Percentiles rank a stretch among this genome's conserved stretches.
These are phyloP conservation scores for Zaprionus africanus DNA, from an alignment of 1,140 invertebrate genomes.

Conservation along the genomic window DNA sequence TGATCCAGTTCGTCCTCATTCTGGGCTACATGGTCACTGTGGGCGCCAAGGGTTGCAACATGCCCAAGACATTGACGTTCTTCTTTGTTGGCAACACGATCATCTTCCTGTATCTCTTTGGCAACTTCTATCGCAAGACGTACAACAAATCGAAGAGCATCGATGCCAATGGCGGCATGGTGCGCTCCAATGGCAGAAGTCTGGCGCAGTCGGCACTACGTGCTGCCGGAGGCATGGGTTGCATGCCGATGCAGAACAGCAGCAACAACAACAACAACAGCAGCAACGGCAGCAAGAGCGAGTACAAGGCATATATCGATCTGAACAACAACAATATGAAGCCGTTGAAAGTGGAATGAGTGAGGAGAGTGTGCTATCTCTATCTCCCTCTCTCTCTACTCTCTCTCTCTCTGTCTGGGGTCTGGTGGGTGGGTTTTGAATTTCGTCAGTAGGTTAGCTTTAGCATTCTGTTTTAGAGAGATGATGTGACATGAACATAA, in stretches of 20 bases:
- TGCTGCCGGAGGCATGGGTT: conserved; percentile 78
- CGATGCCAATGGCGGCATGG: conserved; percentile 42
- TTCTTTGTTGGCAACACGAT: conserved; percentile 89
- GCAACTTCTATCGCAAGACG: conserved; percentile 93
- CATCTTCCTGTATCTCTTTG: conserved; percentile 93
- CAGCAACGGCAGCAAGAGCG: conserved; percentile 39
- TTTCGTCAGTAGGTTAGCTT: conserved; percentile 50
- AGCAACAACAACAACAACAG: conserved; percentile 28
- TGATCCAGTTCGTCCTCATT: conserved; percentile 91
- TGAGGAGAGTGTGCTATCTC: neutral
- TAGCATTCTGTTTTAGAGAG: conserved; percentile 59
- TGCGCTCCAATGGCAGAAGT: conserved; percentile 42
- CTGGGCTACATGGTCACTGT: conserved; percentile 88
- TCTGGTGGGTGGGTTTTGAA: conserved; percentile 28
- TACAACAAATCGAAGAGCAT: conserved; percentile 86
- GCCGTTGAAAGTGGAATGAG: conserved; percentile 70
- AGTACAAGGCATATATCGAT: conserved; percentile 71
- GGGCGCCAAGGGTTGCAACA: conserved; percentile 90
- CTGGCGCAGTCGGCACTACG: conserved; percentile 65
- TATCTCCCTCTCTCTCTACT: neutral
- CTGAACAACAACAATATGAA: conserved; percentile 80
- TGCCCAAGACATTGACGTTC: conserved; percentile 87
- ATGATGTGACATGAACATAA: no score
- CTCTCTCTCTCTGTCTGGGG: neutral
- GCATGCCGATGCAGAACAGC: conserved; percentile 56